Evolutionary conservation across 2,797 vertebrate genomes (phyloP), one percentile per base, ranked within the genome.

Genomic region (Apogon hyalosoma): DNA sequence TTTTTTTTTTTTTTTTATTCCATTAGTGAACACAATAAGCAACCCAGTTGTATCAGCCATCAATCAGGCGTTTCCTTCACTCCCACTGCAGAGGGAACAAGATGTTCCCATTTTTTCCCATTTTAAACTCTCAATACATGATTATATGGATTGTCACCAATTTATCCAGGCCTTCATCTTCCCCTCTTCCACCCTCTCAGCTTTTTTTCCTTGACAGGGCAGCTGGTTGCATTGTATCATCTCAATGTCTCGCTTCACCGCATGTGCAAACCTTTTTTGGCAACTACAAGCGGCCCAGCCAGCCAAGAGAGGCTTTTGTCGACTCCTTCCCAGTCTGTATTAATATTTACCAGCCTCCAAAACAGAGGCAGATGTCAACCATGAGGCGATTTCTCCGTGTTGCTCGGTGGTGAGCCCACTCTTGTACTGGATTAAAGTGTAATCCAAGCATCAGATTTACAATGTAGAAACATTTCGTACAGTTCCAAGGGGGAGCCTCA

Each of bases 311-410:
- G 75, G 79, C 75, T 87, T 90, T 82, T 64, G 79, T 75, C 65
- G 70, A 84, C 81, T 91, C 53, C 78, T 85, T 88, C 69, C 46
- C 83, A 85, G 72, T 61, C 84, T 90, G 84, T 79, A 85, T 91
- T 87, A 86, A 90, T 92, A 88, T 92, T 88, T 88, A 91, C 79
- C 82, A 82, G 83, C 62, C 79, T 62, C 12, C 62, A 52, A 82
- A 78, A 80, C 82, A 58, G 69, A 79, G 75, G 75, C 86, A 88
- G 82, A 88, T 86, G 88, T 88, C 81, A 84, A 75, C 83, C 72
- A 63, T 73, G 75, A 77, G 79, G 74, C 51, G 18, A 56, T 80
- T 66, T 67, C 63, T 63, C 62, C 39, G 1, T 75, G 79, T 58
- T 55, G 64, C 77, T 80, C 42, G 7, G 72, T 62, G 53, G 80